Conservation (phyloP, 1,140 invertebrate species). For the Brachystomella parvula region DNA sequence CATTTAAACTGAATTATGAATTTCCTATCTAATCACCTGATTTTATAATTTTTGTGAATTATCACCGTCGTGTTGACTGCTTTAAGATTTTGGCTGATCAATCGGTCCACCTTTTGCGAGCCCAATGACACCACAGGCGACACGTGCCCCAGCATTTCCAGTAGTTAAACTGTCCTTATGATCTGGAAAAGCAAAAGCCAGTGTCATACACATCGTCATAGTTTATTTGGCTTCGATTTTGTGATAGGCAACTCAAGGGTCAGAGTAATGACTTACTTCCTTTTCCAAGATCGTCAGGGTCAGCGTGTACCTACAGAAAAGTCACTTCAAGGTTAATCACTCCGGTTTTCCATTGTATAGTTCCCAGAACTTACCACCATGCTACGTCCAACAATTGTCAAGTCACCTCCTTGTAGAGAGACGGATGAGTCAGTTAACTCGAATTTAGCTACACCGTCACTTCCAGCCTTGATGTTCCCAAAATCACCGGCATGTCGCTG, state of each 20-base stretch:
- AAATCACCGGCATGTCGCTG: constrained; percentile 81
- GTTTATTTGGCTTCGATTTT: too few relatives aligned
- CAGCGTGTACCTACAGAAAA: constrained; percentile 64
- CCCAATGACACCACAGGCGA: constrained; percentile 2
- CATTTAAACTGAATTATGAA: too few relatives aligned
- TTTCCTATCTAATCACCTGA: too few relatives aligned
- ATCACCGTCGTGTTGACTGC: too few relatives aligned
- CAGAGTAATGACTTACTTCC: too few relatives aligned
- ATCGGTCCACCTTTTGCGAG: background rate
- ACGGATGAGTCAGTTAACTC: constrained; percentile 65
- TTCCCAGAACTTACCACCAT: constrained; percentile 61
- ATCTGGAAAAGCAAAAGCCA: too few relatives aligned
- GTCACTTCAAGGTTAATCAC: constrained; percentile 6
- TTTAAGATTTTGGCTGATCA: too few relatives aligned
- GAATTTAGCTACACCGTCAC: constrained; percentile 66
- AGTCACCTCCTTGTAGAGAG: constrained; percentile 57
- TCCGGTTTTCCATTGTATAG: too few relatives aligned
- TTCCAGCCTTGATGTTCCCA: constrained; percentile 68
- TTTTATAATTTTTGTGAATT: too few relatives aligned
- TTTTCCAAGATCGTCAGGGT: constrained; percentile 86
- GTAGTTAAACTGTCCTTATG: constrained; percentile 90
- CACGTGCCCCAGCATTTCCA: constrained; percentile 89
- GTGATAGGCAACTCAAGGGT: too few relatives aligned
- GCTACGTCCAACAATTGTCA: constrained; percentile 79
- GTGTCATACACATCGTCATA: too few relatives aligned